Percentiles rank a stretch among this genome's conserved stretches.
Evolutionary conservation across 1,140 invertebrate species (phyloP).

Genomic region (Neotoxoptera formosana): DNA sequence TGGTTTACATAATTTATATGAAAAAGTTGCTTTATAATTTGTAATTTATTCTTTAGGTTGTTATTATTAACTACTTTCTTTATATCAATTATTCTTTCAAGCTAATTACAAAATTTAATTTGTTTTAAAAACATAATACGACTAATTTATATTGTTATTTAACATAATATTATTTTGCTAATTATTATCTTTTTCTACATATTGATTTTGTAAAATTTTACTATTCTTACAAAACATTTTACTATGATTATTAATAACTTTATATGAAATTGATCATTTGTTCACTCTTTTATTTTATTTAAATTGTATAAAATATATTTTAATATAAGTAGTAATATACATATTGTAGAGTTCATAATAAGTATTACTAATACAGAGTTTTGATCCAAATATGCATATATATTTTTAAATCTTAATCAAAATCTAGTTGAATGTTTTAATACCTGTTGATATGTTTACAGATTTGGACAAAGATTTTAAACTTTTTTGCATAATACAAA

Average conservation of each 20-base stretch:
- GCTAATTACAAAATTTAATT: neutral
- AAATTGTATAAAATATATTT: neutral
- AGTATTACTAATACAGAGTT: neutral
- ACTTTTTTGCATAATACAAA: too few relatives aligned
- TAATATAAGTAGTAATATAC: neutral
- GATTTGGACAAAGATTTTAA: too few relatives aligned
- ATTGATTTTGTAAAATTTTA: neutral
- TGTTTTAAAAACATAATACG: neutral
- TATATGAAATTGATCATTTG: neutral
- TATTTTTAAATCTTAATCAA: neutral
- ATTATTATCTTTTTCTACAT: neutral
- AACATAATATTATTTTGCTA: neutral
- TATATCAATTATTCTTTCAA: neutral
- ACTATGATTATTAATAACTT: neutral
- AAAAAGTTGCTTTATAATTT: slow-evolving; percentile 18
- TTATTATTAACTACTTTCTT: neutral
- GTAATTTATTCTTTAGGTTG: neutral
- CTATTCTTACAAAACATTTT: neutral
- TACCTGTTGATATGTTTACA: neutral
- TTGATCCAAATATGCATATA: neutral
- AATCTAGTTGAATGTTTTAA: neutral
- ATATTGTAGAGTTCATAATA: neutral
- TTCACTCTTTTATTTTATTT: neutral
- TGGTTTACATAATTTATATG: slow-evolving; percentile 8
- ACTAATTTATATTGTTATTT: slow-evolving; percentile 14